Percentiles rank a stretch among this genome's conserved stretches.
phyloP scores from a whole-genome alignment of 1,140 invertebrate species.

The Ostrea edulis region DNA sequence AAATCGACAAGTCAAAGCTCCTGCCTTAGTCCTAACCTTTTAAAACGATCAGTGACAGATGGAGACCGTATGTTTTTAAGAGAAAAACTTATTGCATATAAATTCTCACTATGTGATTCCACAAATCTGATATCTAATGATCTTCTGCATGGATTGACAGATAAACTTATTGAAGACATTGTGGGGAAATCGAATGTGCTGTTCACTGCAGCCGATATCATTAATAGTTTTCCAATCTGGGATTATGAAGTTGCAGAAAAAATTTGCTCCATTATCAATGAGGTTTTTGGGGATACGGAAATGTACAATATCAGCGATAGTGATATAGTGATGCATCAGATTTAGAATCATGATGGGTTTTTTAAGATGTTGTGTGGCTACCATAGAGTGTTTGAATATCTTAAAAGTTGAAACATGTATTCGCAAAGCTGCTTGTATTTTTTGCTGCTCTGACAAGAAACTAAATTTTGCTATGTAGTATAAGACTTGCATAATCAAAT shows the following conservation, averaged over 20 bases:
- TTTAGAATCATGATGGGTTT: not conserved
- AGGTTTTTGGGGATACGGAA: not conserved
- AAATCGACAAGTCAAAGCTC: not conserved
- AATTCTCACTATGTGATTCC: constrained; percentile 13
- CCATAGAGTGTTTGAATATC: too few species aligned
- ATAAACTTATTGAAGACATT: not conserved
- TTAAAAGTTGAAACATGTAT: too few species aligned
- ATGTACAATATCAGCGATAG: not conserved
- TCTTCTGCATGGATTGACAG: constrained; percentile 6
- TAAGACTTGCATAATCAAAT: too few species aligned
- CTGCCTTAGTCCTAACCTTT: not conserved
- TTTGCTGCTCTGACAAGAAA: too few species aligned
- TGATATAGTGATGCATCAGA: not conserved
- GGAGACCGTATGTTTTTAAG: not conserved
- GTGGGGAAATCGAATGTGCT: not conserved
- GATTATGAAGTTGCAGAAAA: not conserved
- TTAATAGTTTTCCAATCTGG: not conserved
- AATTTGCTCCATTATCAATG: not conserved
- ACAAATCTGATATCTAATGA: not conserved
- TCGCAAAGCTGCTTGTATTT: too few species aligned
- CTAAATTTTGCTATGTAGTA: too few species aligned
- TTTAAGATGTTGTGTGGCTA: too few species aligned
- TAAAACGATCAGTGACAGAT: constrained; percentile 15
- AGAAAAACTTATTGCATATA: not conserved
- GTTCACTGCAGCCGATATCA: not conserved